These are phyloP conservation scores for Sesia apiformis DNA, from an alignment of 2,888 invertebrate species.

Conservation along the genomic window DNA sequence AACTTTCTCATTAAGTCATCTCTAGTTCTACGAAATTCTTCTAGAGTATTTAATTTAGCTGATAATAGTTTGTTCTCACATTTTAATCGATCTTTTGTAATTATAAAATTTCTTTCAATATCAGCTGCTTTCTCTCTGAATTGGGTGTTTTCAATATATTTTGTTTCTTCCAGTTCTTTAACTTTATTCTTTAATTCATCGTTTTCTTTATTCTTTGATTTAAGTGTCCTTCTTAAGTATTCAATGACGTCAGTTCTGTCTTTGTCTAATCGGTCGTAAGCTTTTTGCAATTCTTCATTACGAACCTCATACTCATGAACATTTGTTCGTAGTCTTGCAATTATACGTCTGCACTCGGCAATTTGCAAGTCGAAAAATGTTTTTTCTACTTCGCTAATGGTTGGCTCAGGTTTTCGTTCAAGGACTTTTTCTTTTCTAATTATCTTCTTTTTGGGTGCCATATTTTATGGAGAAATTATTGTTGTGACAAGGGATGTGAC, in stretches of 20 bases:
- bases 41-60: conserved; percentile 91
- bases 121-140: conserved; percentile 78
- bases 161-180: conserved; percentile 80
- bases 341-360: conserved; percentile 86
- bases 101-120: conserved; percentile 81
- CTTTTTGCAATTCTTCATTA: conserved; percentile 77
- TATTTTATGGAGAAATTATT: conserved; percentile 14
- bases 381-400: conserved; percentile 82
- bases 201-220: conserved; percentile 79
- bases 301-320: conserved; percentile 82
- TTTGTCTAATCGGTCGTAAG: conserved; percentile 80
- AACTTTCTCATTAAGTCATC: conserved; percentile 90
- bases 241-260: conserved; percentile 90
- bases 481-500: no score
- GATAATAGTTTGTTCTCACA: conserved; percentile 90
- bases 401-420: conserved; percentile 33
- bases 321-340: conserved; percentile 79
- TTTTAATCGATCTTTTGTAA: conserved; percentile 87
- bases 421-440: conserved; percentile 26
- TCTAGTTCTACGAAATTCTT: conserved; percentile 90
- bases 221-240: conserved; percentile 83
- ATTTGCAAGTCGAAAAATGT: conserved; percentile 89
- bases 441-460: conserved; percentile 65
- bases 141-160: conserved; percentile 78
- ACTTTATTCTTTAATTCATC: conserved; percentile 80